Evolutionary conservation across 2,113 vertebrate genomes (phyloP).

Genomic region (Scomber japonicus): DNA sequence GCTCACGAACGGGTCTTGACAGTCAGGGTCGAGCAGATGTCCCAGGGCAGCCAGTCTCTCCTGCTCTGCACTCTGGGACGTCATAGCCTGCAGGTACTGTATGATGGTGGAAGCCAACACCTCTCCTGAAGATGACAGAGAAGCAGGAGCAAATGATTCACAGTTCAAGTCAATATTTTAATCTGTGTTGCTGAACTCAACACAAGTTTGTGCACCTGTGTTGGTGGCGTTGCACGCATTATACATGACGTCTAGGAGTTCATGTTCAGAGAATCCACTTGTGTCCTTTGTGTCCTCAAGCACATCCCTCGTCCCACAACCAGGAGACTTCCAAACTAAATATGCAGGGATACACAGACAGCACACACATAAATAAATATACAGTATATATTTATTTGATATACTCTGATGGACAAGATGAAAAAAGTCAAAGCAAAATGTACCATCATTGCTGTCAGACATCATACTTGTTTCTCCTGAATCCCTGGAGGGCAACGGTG

Average conservation of each 20-base stretch:
- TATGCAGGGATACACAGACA: slow-evolving; percentile 10
- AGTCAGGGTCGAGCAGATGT: slow-evolving; percentile 77
- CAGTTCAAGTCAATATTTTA: background rate
- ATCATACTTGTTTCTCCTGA: slow-evolving; percentile 55
- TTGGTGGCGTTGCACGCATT: slow-evolving; percentile 74
- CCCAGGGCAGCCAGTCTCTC: slow-evolving; percentile 72
- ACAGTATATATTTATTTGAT: background rate
- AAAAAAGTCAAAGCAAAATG: background rate
- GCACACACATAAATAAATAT: background rate
- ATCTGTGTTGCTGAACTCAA: background rate
- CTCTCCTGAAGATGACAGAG: slow-evolving; percentile 66
- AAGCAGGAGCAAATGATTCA: background rate
- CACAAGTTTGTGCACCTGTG: slow-evolving; percentile 69
- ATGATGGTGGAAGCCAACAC: slow-evolving; percentile 80
- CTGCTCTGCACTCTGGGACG: slow-evolving; percentile 73
- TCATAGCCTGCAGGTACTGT: slow-evolving; percentile 81
- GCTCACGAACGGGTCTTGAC: slow-evolving; percentile 73
- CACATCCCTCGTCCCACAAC: slow-evolving; percentile 39
- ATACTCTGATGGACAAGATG: background rate
- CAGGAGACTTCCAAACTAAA: slow-evolving; percentile 67
- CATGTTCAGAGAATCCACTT: slow-evolving; percentile 81
- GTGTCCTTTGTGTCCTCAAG: slow-evolving; percentile 60
- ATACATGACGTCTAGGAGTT: slow-evolving; percentile 85
- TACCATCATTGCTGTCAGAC: slow-evolving; percentile 68
- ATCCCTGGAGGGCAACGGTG: slow-evolving; percentile 38